Percentiles rank a stretch among this genome's conserved stretches.
Evolutionary conservation across 2,888 invertebrate species (phyloP).

Genomic region (Bimastos eiseni): DNA sequence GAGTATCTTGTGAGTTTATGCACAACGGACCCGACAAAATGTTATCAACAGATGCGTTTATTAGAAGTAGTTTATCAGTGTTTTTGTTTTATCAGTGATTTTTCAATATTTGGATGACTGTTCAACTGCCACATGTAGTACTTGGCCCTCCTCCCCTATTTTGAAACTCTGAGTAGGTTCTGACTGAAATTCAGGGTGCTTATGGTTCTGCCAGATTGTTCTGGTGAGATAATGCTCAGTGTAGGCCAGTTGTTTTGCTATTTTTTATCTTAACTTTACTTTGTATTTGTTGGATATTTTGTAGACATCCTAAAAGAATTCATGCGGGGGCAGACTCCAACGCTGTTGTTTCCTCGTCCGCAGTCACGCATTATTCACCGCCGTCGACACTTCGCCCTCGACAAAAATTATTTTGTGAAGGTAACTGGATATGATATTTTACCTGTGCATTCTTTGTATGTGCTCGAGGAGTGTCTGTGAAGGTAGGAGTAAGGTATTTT

Average conservation of each 20-base stretch:
- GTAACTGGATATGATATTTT: neutral
- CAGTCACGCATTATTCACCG: neutral
- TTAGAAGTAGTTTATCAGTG: too few species aligned
- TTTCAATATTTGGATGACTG: neutral
- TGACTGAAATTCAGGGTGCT: neutral
- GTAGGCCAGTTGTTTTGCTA: neutral
- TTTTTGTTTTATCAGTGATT: neutral
- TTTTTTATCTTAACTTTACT: neutral
- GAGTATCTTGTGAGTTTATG: too few species aligned
- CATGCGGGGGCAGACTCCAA: neutral
- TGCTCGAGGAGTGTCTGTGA: too few species aligned
- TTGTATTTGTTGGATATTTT: neutral
- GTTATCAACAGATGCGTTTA: too few species aligned
- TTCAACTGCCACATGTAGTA: neutral
- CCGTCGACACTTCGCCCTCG: neutral
- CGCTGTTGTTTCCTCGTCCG: neutral
- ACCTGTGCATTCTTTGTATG: too few species aligned
- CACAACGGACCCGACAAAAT: too few species aligned
- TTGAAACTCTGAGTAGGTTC: neutral
- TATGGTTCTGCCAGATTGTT: too few species aligned
- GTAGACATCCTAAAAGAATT: neutral
- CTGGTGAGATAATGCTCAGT: neutral
- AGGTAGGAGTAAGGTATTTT: too few species aligned
- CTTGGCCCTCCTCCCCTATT: neutral
- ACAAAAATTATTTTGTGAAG: conserved; percentile 13